phyloP scores from a whole-genome alignment of 2,888 invertebrate genomes.

The Orthonychiurus folsomi region DNA sequence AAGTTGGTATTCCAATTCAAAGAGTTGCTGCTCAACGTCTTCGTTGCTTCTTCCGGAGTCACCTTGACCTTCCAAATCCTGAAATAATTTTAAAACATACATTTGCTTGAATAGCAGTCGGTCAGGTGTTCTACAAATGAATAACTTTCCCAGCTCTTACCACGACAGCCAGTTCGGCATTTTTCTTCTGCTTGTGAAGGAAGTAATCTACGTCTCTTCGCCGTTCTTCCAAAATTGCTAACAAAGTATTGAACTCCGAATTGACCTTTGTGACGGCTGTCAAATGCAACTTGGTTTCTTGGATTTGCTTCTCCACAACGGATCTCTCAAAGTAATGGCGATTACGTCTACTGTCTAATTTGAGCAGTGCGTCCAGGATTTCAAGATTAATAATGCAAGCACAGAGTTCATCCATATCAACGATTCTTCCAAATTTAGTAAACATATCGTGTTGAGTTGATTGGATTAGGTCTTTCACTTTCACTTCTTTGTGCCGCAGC shows the following conservation, averaged over 20 bases:
- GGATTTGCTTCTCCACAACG: constrained; percentile 22
- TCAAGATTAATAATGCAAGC: constrained; percentile 36
- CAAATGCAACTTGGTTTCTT: constrained; percentile 25
- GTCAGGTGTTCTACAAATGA: neutral
- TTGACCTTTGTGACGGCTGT: constrained; percentile 34
- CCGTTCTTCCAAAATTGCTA: constrained; percentile 34
- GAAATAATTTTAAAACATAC: neutral
- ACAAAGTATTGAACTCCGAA: constrained; percentile 32
- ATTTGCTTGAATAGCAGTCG: too few species aligned
- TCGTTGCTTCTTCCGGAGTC: constrained; percentile 12
- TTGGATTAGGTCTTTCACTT: constrained; percentile 15
- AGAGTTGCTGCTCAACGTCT: constrained; percentile 21
- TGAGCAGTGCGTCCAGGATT: constrained; percentile 27
- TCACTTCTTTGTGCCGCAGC: constrained; percentile 25
- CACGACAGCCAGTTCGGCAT: constrained; percentile 13
- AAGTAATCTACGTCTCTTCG: constrained; percentile 33
- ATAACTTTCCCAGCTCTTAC: too few species aligned
- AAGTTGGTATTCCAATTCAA: constrained; percentile 19
- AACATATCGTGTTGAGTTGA: constrained; percentile 30
- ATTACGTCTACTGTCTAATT: constrained; percentile 29
- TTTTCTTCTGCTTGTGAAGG: constrained; percentile 21
- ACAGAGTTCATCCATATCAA: constrained; percentile 35
- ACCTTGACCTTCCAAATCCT: neutral
- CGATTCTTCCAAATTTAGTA: constrained; percentile 32
- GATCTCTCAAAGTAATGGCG: constrained; percentile 28